Percentiles rank a stretch among this genome's conserved stretches.
Evolutionary conservation across 2,888 invertebrate genomes (phyloP).

Genomic region (Steinernema scapterisci): DNA sequence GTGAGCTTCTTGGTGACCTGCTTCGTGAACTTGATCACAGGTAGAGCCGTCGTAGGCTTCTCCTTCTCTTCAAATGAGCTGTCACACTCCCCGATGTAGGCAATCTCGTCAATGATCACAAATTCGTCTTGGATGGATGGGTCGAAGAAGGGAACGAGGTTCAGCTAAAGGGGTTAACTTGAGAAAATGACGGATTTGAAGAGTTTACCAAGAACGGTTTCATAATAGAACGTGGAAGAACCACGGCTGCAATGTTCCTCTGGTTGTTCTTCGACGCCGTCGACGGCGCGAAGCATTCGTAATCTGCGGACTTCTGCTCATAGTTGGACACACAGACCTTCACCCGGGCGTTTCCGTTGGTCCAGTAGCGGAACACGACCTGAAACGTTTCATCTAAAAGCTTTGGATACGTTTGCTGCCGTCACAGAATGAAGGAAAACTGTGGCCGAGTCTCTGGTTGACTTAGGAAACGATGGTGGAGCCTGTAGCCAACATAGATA

Average conservation of each 20-base stretch:
- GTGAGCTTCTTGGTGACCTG: conserved; percentile 39
- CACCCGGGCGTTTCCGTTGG: conserved; percentile 59
- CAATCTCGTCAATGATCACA: conserved; percentile 64
- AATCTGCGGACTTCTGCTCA: not conserved
- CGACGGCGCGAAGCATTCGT: conserved; percentile 10
- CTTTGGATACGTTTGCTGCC: too few relatives aligned
- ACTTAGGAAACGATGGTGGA: too few relatives aligned
- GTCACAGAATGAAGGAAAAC: too few relatives aligned
- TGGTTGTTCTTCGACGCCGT: not conserved
- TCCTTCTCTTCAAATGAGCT: conserved; percentile 22
- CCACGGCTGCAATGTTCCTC: conserved; percentile 5
- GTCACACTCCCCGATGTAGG: conserved; percentile 63
- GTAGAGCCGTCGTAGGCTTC: conserved; percentile 26
- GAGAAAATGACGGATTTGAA: too few relatives aligned
- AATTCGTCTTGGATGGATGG: conserved; percentile 52
- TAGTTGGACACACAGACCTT: conserved; percentile 59
- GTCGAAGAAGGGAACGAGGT: conserved; percentile 80
- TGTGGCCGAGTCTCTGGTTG: too few relatives aligned
- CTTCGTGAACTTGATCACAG: conserved; percentile 32
- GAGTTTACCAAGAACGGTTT: conserved; percentile 58
- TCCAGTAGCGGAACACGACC: conserved; percentile 65
- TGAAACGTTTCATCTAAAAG: conserved; percentile 38
- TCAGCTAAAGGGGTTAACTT: conserved; percentile 76
- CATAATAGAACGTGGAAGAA: conserved; percentile 48
- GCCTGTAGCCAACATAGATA: too few relatives aligned